Percentiles rank a stretch among this genome's conserved stretches.
Evolutionary conservation across 2,113 vertebrate species (phyloP).

Genomic region (Platysteira castanea): DNA sequence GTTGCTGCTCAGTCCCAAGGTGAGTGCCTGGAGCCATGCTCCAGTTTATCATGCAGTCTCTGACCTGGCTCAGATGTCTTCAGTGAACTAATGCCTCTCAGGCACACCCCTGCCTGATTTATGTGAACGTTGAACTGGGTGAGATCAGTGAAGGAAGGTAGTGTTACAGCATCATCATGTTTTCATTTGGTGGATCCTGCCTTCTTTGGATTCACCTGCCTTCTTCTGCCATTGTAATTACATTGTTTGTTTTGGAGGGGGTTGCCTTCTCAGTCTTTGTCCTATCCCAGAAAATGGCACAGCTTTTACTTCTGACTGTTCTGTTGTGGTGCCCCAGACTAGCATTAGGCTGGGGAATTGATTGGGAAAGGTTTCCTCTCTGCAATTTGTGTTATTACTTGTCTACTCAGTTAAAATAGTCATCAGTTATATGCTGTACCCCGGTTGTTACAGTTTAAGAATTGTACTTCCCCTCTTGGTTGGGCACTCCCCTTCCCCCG

Average conservation of each 20-base stretch:
- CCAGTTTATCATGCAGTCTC: conserved; percentile 20
- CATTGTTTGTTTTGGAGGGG: not conserved
- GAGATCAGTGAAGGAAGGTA: not conserved
- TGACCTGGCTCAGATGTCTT: conserved; percentile 8
- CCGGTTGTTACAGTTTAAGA: too few species aligned
- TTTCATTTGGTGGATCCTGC: not conserved
- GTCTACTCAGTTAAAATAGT: too few species aligned
- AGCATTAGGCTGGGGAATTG: too few species aligned
- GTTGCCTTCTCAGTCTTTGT: not conserved
- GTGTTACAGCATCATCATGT: not conserved
- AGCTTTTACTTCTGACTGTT: not conserved
- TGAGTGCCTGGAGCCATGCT: conserved; percentile 19
- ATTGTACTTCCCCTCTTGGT: too few species aligned
- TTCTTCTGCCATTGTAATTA: not conserved
- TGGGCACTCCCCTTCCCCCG: too few species aligned
- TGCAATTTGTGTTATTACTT: too few species aligned
- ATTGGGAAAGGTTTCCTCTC: too few species aligned
- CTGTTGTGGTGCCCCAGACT: too few species aligned
- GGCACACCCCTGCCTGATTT: not conserved
- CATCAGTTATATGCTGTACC: too few species aligned
- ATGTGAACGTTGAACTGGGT: not conserved
- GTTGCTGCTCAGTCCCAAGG: not conserved
- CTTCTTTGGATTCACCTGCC: not conserved
- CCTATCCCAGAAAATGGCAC: not conserved
- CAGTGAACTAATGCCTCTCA: not conserved